These are phyloP conservation scores for Teinopalpus imperialis DNA, from an alignment of 2,888 invertebrate species.

Conservation along the genomic window DNA sequence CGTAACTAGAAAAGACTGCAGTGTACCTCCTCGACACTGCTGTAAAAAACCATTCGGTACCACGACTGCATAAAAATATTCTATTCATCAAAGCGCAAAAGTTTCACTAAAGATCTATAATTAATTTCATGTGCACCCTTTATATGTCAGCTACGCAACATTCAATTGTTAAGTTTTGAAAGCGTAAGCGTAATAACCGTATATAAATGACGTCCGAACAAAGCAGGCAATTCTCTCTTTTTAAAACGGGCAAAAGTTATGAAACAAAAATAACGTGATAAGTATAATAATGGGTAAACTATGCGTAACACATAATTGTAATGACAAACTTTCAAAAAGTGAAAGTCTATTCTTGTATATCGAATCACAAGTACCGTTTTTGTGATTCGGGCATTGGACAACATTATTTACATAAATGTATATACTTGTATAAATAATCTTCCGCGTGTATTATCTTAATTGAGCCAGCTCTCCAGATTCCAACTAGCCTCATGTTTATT, in stretches of 20 bases:
- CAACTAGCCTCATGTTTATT: too few relatives aligned
- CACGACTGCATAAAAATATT: too few relatives aligned
- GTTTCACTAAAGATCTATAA: conserved; percentile 7
- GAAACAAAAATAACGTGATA: conserved; percentile 21
- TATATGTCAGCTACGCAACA: conserved; percentile 27
- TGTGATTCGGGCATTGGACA: too few relatives aligned
- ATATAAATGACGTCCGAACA: conserved; percentile 45
- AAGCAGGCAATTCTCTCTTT: conserved; percentile 54
- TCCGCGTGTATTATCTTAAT: too few relatives aligned
- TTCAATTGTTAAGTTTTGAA: conserved; percentile 37
- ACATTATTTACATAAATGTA: too few relatives aligned
- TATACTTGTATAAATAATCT: too few relatives aligned
- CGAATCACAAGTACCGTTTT: too few relatives aligned
- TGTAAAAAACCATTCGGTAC: too few relatives aligned
- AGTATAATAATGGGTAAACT: conserved; percentile 15
- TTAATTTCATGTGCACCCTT: conserved; percentile 8
- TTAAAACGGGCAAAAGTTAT: conserved; percentile 36
- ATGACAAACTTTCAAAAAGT: conserved; percentile 8
- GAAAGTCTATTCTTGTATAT: too few relatives aligned
- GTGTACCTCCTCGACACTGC: too few relatives aligned
- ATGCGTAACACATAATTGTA: conserved; percentile 1
- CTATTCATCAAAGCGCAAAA: not conserved
- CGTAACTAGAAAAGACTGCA: too few relatives aligned
- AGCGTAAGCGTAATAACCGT: conserved; percentile 45
- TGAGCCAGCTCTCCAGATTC: too few relatives aligned